Base-by-base conservation (phyloP, 2,888 invertebrate species). In the Ormyrus labotus region DNA sequence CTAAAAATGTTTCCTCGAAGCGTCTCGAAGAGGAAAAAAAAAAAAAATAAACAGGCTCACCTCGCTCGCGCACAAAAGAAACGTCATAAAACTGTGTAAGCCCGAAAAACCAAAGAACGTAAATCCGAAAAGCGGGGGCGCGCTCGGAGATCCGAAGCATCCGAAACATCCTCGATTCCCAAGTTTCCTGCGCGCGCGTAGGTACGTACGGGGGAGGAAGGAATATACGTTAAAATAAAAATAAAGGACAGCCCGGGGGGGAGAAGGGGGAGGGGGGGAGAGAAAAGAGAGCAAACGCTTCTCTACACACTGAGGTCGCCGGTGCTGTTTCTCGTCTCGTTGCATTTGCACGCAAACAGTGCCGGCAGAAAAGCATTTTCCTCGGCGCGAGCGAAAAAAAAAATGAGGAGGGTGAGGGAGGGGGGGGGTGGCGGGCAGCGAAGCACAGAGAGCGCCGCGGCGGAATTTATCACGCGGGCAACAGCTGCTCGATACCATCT, bases 401-500 rank as follows among this genome's bases (percentile, higher is more conserved):
- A n/a, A n/a, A n/a, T n/a, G n/a, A 34, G 34, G 34, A 34, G 34
- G 34, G 2, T 1, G 34, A 1, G 34, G 34, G 34, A 34, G 34
- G 34, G 34, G 34, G 2, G 34, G 34, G n/a, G n/a, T n/a, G n/a
- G n/a, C n/a, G 2, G 34, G 34, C 34, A 34, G 45, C 55, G 9
- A 47, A 3, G 50, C 11, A 34, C 58, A 67, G 69, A 76, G 69
- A 63, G 61, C 45, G 34, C 34, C 34, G 34, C 19, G 19, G 48
- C 53, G 60, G 57, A 79, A 79, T 79, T 79, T 79, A 79, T 74
- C 64, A 61, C 75, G 34, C 58, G 60, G 63, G 73, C 69, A 73
- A 63, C 73, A 79, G 69, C 69, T 74, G 73, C 51, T 74, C 69
- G 58, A 79, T 70, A 74, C 69, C 50, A 74, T 79, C 78, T 60